phyloP scores from a whole-genome alignment of 1,140 invertebrate genomes.

The Drosophila melanogaster region DNA sequence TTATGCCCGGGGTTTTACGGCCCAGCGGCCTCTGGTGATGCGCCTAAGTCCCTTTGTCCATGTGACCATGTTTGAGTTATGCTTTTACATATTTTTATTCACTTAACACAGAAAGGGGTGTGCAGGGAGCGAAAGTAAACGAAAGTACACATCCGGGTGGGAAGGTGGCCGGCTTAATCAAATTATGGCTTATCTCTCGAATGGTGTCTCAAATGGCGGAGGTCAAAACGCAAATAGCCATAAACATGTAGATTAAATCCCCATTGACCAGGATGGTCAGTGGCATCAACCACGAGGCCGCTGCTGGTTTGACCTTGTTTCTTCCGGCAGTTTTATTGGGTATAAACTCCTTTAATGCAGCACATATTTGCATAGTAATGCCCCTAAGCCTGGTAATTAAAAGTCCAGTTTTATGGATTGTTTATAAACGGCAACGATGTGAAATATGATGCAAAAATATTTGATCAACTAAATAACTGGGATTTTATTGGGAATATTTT shows the following conservation, averaged over 20 bases:
- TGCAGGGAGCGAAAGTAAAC: conserved; percentile 18
- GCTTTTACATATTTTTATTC: conserved; percentile 82
- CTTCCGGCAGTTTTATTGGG: conserved; percentile 31
- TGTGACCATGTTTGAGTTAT: conserved; percentile 75
- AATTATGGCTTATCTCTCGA: conserved; percentile 79
- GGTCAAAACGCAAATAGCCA: conserved; percentile 81
- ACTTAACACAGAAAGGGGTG: conserved; percentile 64
- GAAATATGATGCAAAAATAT: conserved; percentile 15
- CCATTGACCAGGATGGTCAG: conserved; percentile 29
- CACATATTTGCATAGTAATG: conserved; percentile 40
- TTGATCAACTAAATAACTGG: background rate
- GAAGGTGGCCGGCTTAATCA: conserved; percentile 61
- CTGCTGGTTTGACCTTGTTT: conserved; percentile 65
- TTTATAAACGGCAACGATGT: conserved; percentile 18
- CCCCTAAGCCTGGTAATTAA: conserved; percentile 56
- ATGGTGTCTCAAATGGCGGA: conserved; percentile 58
- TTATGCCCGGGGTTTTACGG: conserved; percentile 57
- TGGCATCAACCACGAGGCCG: conserved; percentile 27
- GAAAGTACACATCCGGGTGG: background rate
- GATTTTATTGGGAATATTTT: background rate
- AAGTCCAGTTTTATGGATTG: conserved; percentile 47
- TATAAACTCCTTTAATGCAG: conserved; percentile 48
- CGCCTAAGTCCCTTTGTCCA: conserved; percentile 18
- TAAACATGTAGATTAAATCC: conserved; percentile 79
- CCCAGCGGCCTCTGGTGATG: conserved; percentile 10